Evolutionary conservation across 2,888 invertebrate genomes (phyloP), one percentile per base, ranked within the genome.

Genomic region (Callosobruchus maculatus): DNA sequence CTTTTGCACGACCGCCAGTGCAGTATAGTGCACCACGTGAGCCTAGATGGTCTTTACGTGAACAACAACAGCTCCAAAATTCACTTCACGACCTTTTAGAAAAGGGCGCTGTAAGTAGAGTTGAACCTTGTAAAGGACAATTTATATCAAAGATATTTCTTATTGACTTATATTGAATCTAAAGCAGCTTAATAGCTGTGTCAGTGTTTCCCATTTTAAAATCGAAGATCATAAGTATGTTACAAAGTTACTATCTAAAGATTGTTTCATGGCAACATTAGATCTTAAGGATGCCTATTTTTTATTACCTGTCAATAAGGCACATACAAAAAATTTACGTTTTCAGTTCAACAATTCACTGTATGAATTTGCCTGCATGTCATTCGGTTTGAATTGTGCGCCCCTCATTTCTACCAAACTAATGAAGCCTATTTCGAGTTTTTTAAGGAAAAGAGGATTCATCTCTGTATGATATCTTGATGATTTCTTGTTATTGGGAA

Each of bases 91-190:
- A 71, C 7, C 67, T 76, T 49, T 4, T 74, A 21, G 69, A 72
- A 68, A 68, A 74, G 26, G 72, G 74, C 20, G 71, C 68, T 21
- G 67, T 76, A 22, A 70, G 30, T 68, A 30, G 72, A 67, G 31
- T 67, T 67, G 21, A 70, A 21, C 72, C 22, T 72, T 69, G 69
- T n/a, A 69, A 69, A 70, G 21, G 26, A 0, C 49, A 72, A 69
- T 74, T 72, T 22, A 73, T 74, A 20, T 74, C 74, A 0, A n/a
- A 68, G 72, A 68, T 71, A 22, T 74, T 74, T 73, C 67, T 74
- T 26, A 72, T 20, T n/a, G 68, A 13, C 30, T 68, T 31, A 72
- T 72, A 5, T 21, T 21, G 68, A 72, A 72, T 68, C 31, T 72
- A 5, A 67, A 72, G 68, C 20, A 26, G 5, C 30, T 72, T 5